Evolutionary conservation across 2,797 vertebrate species (phyloP).

Genomic region (Pipistrellus nathusii): DNA sequence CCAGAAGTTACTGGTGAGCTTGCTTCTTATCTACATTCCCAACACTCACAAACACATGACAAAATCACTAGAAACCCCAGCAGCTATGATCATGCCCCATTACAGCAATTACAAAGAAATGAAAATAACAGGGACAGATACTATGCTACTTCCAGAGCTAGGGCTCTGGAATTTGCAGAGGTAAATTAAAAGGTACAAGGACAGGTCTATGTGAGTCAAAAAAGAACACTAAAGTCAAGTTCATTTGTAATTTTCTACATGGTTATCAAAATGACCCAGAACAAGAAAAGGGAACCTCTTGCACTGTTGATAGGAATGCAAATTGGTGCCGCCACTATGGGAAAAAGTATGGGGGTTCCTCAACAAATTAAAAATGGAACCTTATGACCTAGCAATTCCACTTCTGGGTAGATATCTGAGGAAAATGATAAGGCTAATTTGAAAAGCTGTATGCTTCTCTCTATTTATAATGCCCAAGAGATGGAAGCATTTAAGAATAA

Average conservation of each 20-base stretch:
- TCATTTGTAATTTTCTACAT: slow-evolving; percentile 43
- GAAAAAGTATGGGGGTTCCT: neutral
- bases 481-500: neutral
- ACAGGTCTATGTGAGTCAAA: neutral
- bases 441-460: neutral
- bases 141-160: neutral
- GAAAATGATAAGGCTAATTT: neutral
- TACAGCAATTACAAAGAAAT: neutral
- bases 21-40: neutral
- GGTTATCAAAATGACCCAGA: neutral
- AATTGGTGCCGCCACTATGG: neutral
- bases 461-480: neutral
- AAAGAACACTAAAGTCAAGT: slow-evolving; percentile 6
- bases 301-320: neutral
- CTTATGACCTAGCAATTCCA: neutral
- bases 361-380: neutral
- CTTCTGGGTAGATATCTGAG: neutral
- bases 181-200: slow-evolving; percentile 12
- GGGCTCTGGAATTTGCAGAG: neutral
- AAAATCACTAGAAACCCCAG: neutral
- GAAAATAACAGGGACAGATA: neutral
- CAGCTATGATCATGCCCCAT: neutral
- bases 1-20: neutral
- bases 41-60: neutral
- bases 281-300: neutral